Conservation (phyloP, 2,888 invertebrate genomes). For the Acanthococcus lagerstroemiae region DNA sequence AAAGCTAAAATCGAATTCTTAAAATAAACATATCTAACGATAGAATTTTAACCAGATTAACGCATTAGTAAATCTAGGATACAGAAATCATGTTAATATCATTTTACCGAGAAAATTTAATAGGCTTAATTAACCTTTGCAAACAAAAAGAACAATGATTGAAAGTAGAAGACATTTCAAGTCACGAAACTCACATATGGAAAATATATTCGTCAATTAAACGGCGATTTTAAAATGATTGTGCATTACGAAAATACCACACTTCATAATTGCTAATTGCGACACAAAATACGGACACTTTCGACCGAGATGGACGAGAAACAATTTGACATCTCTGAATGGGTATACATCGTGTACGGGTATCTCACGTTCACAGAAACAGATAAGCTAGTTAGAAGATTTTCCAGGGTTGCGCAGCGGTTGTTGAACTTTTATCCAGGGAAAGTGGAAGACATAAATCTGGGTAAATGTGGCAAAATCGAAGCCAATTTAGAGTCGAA, state of each 20-base stretch:
- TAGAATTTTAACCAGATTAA: too few relatives aligned
- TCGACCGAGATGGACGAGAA: constrained; percentile 1
- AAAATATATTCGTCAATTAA: background rate
- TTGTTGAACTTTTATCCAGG: constrained; percentile 28
- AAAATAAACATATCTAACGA: too few relatives aligned
- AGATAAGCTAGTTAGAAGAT: constrained; percentile 19
- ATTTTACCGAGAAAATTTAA: background rate
- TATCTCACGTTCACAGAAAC: background rate
- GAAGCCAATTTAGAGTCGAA: too few relatives aligned
- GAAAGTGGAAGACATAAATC: background rate
- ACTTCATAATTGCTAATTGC: constrained; percentile 7
- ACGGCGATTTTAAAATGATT: constrained; percentile 9
- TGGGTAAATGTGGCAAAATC: too few relatives aligned
- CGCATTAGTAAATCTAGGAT: too few relatives aligned
- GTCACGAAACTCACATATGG: constrained; percentile 20
- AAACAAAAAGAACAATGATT: constrained; percentile 5
- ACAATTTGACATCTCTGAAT: constrained; percentile 8
- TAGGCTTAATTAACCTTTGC: constrained; percentile 27
- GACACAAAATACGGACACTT: constrained; percentile 13
- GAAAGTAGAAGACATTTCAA: constrained; percentile 15
- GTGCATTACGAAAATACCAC: constrained; percentile 14
- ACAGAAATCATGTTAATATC: background rate
- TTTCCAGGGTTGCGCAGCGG: constrained; percentile 24
- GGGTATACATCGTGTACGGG: background rate
- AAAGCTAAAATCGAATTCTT: background rate